Conservation (phyloP, 2,797 vertebrate species). For the Syncerus caffer region DNA sequence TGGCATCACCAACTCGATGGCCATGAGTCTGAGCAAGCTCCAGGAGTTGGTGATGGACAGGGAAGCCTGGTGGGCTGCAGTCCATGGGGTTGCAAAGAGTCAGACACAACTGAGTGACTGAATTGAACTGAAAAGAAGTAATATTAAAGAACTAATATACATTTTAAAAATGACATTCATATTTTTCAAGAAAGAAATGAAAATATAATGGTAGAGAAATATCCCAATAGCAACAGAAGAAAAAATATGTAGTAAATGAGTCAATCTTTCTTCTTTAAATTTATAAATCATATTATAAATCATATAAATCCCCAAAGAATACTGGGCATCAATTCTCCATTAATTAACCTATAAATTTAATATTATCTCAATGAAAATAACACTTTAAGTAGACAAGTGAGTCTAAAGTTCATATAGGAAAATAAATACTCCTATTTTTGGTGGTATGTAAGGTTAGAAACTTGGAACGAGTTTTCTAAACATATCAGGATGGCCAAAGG, state of each 20-base stretch:
- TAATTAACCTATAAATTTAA: not conserved
- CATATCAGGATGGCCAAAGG: not conserved
- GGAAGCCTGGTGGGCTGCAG: not conserved
- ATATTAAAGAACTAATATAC: not conserved
- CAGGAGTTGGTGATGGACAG: not conserved
- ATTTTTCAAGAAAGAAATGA: not conserved
- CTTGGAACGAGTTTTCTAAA: not conserved
- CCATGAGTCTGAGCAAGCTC: not conserved
- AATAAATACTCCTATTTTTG: not conserved
- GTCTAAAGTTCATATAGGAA: not conserved
- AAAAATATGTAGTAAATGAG: not conserved
- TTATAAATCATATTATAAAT: not conserved
- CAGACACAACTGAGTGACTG: not conserved
- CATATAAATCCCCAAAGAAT: not conserved
- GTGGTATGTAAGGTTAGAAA: not conserved
- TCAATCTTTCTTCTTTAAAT: not conserved
- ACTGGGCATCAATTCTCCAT: not conserved
- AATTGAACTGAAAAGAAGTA: not conserved
- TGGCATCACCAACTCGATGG: not conserved
- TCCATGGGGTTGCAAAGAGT: not conserved
- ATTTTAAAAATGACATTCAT: not conserved
- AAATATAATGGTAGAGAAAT: not conserved
- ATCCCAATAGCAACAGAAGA: not conserved
- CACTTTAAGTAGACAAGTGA: not conserved
- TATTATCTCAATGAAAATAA: not conserved